Evolutionary conservation across 2,113 vertebrate species (phyloP), one percentile per base, ranked within the genome.

Genomic region (Barnardius zonarius): DNA sequence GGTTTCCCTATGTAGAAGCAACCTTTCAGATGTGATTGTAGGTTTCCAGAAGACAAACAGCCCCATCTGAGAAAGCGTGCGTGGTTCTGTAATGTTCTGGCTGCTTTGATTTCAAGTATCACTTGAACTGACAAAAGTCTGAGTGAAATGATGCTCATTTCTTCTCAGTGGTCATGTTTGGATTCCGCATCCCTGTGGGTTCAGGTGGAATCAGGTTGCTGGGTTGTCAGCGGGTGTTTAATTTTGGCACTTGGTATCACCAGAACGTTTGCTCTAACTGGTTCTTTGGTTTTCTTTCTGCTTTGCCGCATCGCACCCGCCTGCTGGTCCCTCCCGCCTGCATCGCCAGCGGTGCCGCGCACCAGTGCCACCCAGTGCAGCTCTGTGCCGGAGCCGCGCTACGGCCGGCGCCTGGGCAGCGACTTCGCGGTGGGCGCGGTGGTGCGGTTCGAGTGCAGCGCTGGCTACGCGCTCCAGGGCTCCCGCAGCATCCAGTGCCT

Each of bases 331-430:
- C n/a, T 27, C 17, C 54, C 1, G 8, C 1, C 49, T 5, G 8
- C 35, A 0, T 24, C 4, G 30, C 25, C 79, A 99, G 99, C 99
- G 35, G 99, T 99, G 37, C 99, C 99, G 5, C 98, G 98, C 68
- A 99, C 99, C 91, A 99, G 99, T 3, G 98, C 99, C 85, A 99
- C 99, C 0, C 99, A 99, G 96, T 99, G 99, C 98, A 99, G 98
- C 97, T 99, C 99, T 0, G 98, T 99, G 51, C 99, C 99, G 0
- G 99, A 99, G 96, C 99, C 99, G 5, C 98, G 99, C 23, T 98
- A 99, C 15, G 99, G 99, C 24, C 98, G 98, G 49, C 98, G 99
- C 5, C 97, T 99, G 93, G 99, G 99, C 51, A 99, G 98, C 81
- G 99, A 99, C 93, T 99, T 99, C 92, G 98, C 99, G 0, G 99